Base-by-base conservation (phyloP, 2,888 invertebrate genomes). In the Hipparchia semele region DNA sequence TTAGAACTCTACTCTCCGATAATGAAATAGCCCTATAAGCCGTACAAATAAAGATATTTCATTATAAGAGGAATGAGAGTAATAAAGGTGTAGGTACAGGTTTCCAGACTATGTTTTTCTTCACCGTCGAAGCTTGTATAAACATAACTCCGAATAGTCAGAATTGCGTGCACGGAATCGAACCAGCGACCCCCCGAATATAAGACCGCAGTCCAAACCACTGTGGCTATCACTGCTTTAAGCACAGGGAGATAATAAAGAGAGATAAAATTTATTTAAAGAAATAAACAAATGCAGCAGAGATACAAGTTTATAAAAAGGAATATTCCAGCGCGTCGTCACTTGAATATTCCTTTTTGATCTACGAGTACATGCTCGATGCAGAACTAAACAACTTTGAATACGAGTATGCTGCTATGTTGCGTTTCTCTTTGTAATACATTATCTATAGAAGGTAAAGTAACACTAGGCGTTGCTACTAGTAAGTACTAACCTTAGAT, bases 321-420 rank as follows among this genome's bases (percentile, higher is more conserved):
- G 51, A 64, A 64, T 64, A 64, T 51, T 51, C 51, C 10, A 64
- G 64, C 9, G 49, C 13, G 10, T 64, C 23, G 23, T 23, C 23
- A 64, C 33, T 64, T 46, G 62, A 51, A 51, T 64, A 64, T 68
- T 49, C 59, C 23, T 59, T 59, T 68, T 46, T 4, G 46, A 51
- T 67, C 67, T 62, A 74, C 23, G 23, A 23, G 23, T 23, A 23
- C 67, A 61, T 58, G 59, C 59, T 54, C 58, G n/a, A 72, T 67
- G 62, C 66, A 72, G 12, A 51, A 1, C 51, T 51, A 70, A 61
- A 56, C 5, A 39, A 39, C 39, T 39, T 39, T 39, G 39, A 39
- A 39, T 39, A 39, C 39, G 39, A 39, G 39, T 39, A 39, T 72
- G 66, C 67, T 13, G 67, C 49, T 70, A 46, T 46, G 13, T 23